Conservation (phyloP, 2,113 vertebrate species). For the Callionymus lyra region DNA sequence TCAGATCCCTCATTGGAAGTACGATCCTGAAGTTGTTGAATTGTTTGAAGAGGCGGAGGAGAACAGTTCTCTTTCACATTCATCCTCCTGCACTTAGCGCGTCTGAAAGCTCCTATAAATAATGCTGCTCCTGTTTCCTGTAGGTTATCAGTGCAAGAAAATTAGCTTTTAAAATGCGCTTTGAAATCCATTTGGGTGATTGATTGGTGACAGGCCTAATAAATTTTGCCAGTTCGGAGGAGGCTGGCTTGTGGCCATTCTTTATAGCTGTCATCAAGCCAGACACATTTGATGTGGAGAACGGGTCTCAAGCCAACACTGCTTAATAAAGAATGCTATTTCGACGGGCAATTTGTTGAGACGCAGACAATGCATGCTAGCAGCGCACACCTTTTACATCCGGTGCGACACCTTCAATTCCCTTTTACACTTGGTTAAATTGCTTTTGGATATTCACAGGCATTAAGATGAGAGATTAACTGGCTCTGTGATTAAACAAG, state of each 20-base stretch:
- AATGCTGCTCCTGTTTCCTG: slow-evolving; percentile 59
- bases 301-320: slow-evolving; percentile 55
- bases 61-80: slow-evolving; percentile 38
- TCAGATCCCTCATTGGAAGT: too few relatives aligned
- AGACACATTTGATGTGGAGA: slow-evolving; percentile 54
- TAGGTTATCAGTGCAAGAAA: slow-evolving; percentile 71
- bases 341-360: slow-evolving; percentile 49
- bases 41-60: too few relatives aligned
- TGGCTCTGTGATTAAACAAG: too few relatives aligned
- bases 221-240: slow-evolving; percentile 66
- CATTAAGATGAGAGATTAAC: too few relatives aligned
- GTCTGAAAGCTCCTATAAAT: slow-evolving; percentile 64
- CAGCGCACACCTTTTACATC: too few relatives aligned
- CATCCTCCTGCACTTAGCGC: slow-evolving; percentile 61
- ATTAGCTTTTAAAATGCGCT: slow-evolving; percentile 80
- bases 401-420: too few relatives aligned
- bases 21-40: not conserved
- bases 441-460: too few relatives aligned
- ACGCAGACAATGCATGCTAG: slow-evolving; percentile 12
- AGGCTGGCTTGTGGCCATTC: slow-evolving; percentile 58
- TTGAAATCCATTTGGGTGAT: slow-evolving; percentile 76
- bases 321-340: slow-evolving; percentile 49
- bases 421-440: too few relatives aligned
- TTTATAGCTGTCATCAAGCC: slow-evolving; percentile 69
- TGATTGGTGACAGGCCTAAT: slow-evolving; percentile 71